Conservation (phyloP, 2,888 invertebrate species). For the Scaptomyza parva region DNA sequence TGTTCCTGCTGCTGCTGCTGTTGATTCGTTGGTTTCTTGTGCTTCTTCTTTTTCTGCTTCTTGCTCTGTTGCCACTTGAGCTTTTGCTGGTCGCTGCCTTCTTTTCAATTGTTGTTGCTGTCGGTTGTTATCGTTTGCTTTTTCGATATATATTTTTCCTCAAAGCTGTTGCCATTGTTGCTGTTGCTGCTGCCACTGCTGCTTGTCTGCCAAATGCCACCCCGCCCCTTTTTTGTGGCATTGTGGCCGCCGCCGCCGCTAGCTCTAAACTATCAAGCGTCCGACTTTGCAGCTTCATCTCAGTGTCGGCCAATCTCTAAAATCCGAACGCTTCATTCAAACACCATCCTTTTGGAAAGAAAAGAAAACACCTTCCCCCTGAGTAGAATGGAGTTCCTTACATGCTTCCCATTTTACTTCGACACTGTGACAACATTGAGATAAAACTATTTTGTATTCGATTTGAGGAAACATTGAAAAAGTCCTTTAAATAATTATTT, state of each 20-base stretch:
- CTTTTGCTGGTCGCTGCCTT: slow-evolving; percentile 64
- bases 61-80: slow-evolving; percentile 54
- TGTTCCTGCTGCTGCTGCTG: slow-evolving; percentile 58
- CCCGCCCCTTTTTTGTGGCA: slow-evolving; percentile 59
- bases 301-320: slow-evolving; percentile 47
- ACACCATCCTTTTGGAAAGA: slow-evolving; percentile 33
- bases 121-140: slow-evolving; percentile 62
- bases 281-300: slow-evolving; percentile 42
- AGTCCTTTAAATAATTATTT: too few species aligned
- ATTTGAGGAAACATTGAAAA: too few species aligned
- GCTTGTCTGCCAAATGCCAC: slow-evolving; percentile 63
- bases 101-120: slow-evolving; percentile 57
- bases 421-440: slow-evolving; percentile 4
- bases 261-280: slow-evolving; percentile 57
- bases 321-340: slow-evolving; percentile 52
- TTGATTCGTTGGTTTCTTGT: slow-evolving; percentile 59
- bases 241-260: slow-evolving; percentile 39
- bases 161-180: slow-evolving; percentile 48
- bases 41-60: slow-evolving; percentile 29
- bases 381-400: too few species aligned
- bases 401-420: too few species aligned
- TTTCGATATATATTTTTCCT: slow-evolving; percentile 64
- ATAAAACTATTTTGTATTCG: background rate
- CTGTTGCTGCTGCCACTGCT: slow-evolving; percentile 23
- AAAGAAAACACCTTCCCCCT: background rate